Evolutionary conservation across 2,888 invertebrate genomes (phyloP), one percentile per base, ranked within the genome.

Genomic region (Capitulum mitella): DNA sequence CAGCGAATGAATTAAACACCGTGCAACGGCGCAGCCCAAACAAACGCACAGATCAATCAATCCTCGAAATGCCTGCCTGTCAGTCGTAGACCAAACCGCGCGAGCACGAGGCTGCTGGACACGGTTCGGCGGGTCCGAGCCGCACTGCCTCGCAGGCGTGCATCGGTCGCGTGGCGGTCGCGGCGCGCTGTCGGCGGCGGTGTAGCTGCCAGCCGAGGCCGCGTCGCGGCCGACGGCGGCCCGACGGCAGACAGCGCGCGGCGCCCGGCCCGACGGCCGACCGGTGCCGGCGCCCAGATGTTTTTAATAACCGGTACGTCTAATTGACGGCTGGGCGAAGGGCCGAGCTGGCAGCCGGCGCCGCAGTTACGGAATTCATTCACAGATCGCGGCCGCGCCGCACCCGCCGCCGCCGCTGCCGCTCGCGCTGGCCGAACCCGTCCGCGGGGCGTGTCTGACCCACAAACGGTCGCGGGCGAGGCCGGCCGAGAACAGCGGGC

Each of bases 251-350:
- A 43, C 43, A 12, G 43, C 58, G 19, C 26, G 54, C 6, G 26
- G 54, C 54, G 54, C 26, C 54, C 26, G 26, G 26, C 54, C 26
- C 54, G 58, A 29, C 64, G 19, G 64, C 64, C 32, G 64, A 32
- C 64, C 64, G 22, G 34, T 34, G 64, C 19, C 19, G 10, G 64
- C 29, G 34, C 32, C 34, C 64, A 34, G 64, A 32, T 64, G 64
- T 64, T 64, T 64, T 64, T 64, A 29, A 64, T 64, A 64, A 34
- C 32, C n/a, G 58, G 32, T 64, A 29, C 64, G 19, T 64, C 64
- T 64, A 64, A 64, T 64, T 64, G 64, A 64, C 64, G 64, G 14
- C 19, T 34, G 64, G 64, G 64, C 29, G 16, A 34, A 64, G 34
- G 43, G 43, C 34, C 34, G 64, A 14, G 64, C 64, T 64, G 64